Conservation (phyloP, 1,140 invertebrate genomes). For the Heterodera schachtii region DNA sequence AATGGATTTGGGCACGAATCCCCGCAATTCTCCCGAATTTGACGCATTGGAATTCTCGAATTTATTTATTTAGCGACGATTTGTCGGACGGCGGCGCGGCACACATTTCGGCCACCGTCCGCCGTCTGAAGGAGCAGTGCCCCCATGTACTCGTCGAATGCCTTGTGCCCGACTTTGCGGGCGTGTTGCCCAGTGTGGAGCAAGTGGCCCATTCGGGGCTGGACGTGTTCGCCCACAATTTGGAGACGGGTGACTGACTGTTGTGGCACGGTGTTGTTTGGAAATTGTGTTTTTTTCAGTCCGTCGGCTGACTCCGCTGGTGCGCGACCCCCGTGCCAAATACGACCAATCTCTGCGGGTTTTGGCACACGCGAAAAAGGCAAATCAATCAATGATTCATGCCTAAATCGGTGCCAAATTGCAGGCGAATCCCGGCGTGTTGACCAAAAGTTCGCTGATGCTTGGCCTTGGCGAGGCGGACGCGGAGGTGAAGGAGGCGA, state of each 20-base stretch:
- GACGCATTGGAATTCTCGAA: not conserved
- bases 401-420: not conserved
- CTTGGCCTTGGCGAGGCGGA: slow-evolving; percentile 93
- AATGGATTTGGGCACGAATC: not conserved
- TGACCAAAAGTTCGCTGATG: slow-evolving; percentile 99
- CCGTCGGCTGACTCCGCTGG: slow-evolving; percentile 74
- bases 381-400: not conserved
- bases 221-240: slow-evolving; percentile 88
- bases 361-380: slow-evolving; percentile 75
- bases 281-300: slow-evolving; percentile 48
- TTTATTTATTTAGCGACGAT: slow-evolving; percentile 56
- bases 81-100: slow-evolving; percentile 58
- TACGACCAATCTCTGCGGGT: slow-evolving; percentile 83
- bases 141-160: slow-evolving; percentile 89
- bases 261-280: not conserved
- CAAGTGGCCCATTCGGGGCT: slow-evolving; percentile 65
- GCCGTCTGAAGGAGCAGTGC: slow-evolving; percentile 70
- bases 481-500: slow-evolving; percentile 81
- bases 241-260: slow-evolving; percentile 82
- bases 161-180: slow-evolving; percentile 88
- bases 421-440: slow-evolving; percentile 73
- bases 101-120: slow-evolving; percentile 60
- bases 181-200: slow-evolving; percentile 69
- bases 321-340: slow-evolving; percentile 83
- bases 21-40: not conserved